A percentile compares a stretch with the other conserved stretches of the same genome.
These are phyloP conservation scores for Euborellia annulipes DNA, from an alignment of 1,140 invertebrate species.

Conservation along the genomic window DNA sequence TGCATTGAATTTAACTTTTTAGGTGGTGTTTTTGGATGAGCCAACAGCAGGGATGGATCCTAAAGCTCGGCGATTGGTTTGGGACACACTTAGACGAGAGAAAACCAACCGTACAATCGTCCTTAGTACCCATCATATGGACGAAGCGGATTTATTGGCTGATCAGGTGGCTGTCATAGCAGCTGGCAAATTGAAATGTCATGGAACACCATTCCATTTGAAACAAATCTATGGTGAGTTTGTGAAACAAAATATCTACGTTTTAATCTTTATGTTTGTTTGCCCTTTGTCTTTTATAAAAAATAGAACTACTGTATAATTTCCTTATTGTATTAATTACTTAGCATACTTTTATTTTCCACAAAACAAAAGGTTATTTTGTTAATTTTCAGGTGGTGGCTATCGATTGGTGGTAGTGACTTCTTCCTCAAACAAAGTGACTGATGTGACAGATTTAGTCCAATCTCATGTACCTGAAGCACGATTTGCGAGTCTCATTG, in stretches of 20 bases:
- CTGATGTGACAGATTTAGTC: conserved; percentile 25
- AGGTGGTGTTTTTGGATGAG: conserved; percentile 10
- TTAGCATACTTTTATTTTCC: too few species aligned
- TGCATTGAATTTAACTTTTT: too few species aligned
- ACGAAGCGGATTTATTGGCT: conserved; percentile 48
- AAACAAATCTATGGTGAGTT: conserved; percentile 36
- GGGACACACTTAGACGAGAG: not conserved
- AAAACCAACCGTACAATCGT: conserved; percentile 35
- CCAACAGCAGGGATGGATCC: not conserved
- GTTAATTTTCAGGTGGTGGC: conserved; percentile 37
- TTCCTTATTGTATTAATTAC: too few species aligned
- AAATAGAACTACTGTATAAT: too few species aligned
- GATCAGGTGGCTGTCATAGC: conserved; percentile 44
- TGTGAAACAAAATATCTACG: too few species aligned
- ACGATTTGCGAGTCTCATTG: conserved; percentile 29
- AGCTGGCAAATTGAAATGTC: conserved; percentile 35
- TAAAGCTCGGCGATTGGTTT: not conserved
- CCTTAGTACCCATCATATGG: conserved; percentile 54
- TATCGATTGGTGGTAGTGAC: conserved; percentile 31
- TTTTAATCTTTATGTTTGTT: too few species aligned
- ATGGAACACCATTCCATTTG: conserved; percentile 36
- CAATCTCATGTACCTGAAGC: conserved; percentile 28
- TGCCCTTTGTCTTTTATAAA: too few species aligned
- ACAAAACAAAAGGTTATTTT: too few species aligned
- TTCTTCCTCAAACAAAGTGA: conserved; percentile 25